These are phyloP conservation scores for Indri indri DNA, from an alignment of 2,113 vertebrate species.

Conservation along the genomic window DNA sequence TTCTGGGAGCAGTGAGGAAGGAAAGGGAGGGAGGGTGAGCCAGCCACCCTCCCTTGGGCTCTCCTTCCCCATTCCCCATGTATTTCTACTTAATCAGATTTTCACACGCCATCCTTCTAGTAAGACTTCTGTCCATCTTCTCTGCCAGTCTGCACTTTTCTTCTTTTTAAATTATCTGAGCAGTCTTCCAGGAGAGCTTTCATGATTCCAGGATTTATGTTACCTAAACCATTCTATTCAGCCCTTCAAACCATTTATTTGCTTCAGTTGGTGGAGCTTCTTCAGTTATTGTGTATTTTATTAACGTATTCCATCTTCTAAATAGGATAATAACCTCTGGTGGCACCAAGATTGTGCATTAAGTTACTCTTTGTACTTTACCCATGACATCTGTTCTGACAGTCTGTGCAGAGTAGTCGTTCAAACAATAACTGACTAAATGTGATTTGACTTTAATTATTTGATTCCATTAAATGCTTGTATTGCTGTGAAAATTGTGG, in stretches of 20 bases:
- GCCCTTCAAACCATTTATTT: not conserved
- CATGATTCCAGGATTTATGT: not conserved
- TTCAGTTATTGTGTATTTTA: not conserved
- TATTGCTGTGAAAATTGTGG: not conserved
- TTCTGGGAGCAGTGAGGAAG: not conserved
- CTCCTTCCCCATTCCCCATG: not conserved
- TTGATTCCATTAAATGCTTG: not conserved
- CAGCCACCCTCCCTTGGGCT: not conserved
- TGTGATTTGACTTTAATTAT: slow-evolving; percentile 1
- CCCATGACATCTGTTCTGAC: not conserved
- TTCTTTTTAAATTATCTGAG: not conserved
- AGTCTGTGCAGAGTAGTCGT: not conserved
- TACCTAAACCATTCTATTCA: not conserved
- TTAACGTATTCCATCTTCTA: not conserved
- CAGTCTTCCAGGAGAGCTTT: not conserved
- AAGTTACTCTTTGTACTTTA: not conserved
- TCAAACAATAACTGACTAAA: slow-evolving; percentile 22
- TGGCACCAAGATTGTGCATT: not conserved
- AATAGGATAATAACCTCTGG: not conserved
- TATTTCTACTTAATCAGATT: not conserved
- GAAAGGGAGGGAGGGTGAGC: rapidly evolving
- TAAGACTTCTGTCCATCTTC: not conserved
- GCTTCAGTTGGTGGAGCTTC: not conserved
- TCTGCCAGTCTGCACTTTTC: not conserved
- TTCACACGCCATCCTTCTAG: not conserved